Evolutionary conservation across 2,888 invertebrate genomes (phyloP), one percentile per base, ranked within the genome.

Genomic region (Polyploca ridens): DNA sequence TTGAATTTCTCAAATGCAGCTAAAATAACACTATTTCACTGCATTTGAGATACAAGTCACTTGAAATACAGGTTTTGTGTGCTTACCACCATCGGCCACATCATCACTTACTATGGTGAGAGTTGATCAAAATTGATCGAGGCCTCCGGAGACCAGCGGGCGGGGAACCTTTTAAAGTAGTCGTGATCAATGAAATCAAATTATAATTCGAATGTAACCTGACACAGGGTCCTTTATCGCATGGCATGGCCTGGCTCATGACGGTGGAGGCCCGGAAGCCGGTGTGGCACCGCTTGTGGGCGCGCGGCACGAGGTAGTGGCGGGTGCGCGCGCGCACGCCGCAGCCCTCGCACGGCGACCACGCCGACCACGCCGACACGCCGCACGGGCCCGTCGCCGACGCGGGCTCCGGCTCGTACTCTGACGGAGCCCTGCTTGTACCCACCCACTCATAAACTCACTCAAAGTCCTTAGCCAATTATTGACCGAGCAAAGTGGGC

Each of bases 291-390:
- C 95, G 94, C 79, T 96, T 96, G 68, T 93, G 94, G 0, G 96
- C 96, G 62, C 94, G 94, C 68, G 95, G 92, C 63, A 87, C 95
- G 57, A 95, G 85, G 86, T 96, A 97, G 74, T 95, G 95, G 0
- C 98, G 92, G 11, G 96, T 95, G 65, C 97, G 95, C 0, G 96
- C 96, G 69, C 96, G 96, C n/a, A 95, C 95, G 0, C 97, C 95
- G 46, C 95, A 96, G 6, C 96, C 96, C 68, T 85, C 88, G 85
- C 98, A 98, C 35, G 96, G 95, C 0, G 97, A 96, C 97, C 97
- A 98, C 46, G 94, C 95, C 1, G 96, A 95, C 97, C 98, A 98
- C 19, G 95, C 91, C 0, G 97, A 96, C 64, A 97, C 90, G 0
- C 96, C 96, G 81, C 97, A 97, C 69, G 84, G 94, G n/a, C 90